Evolutionary conservation across 2,797 vertebrate species (phyloP), one percentile per base, ranked within the genome.

Genomic region (Hyperoplus lanceolatus): DNA sequence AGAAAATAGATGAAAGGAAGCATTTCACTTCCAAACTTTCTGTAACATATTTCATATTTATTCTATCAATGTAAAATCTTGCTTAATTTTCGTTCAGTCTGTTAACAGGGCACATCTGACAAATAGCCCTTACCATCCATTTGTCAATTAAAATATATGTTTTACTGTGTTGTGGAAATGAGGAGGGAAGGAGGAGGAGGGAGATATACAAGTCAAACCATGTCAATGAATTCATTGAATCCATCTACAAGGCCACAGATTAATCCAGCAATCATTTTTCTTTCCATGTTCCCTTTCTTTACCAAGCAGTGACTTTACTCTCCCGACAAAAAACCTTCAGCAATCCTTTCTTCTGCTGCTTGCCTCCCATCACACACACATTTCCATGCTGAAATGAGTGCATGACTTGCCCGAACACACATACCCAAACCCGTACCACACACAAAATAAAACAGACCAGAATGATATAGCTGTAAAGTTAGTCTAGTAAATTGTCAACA

Each of bases 401-500:
- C 65, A 57, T 6, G 43, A 48, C 50, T 65, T 39, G 15, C 76
- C 66, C 36, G 42, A 55, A 57, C 14, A 62, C 12, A 14, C 56
- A 43, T 15, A 62, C 6, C 13, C 49, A 60, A 41, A 70, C 51
- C 36, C 76, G 29, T 43, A 51, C 49, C 9, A 13, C 57, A 68
- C 16, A 51, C 64, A 78, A 61, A 86, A 77, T 78, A 79, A 88
- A 84, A 82, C 56, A 60, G 77, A 76, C 46, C 64, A 79, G 41
- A 43, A 13, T 41, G 73, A 75, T 82, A 80, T 85, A 11, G 78
- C 77, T 66, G 73, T 38, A 60, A 76, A 36, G 45, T 83, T 80
- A 71, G 55, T 76, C 75, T 77, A 11, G 18, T 75, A 84, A 86
- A 90, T 88, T 89, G 82, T 83, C 85, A 89, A 77, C 77, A 82